Evolutionary conservation across 1,140 invertebrate species (phyloP).

Genomic region (Eriosoma lanigerum): DNA sequence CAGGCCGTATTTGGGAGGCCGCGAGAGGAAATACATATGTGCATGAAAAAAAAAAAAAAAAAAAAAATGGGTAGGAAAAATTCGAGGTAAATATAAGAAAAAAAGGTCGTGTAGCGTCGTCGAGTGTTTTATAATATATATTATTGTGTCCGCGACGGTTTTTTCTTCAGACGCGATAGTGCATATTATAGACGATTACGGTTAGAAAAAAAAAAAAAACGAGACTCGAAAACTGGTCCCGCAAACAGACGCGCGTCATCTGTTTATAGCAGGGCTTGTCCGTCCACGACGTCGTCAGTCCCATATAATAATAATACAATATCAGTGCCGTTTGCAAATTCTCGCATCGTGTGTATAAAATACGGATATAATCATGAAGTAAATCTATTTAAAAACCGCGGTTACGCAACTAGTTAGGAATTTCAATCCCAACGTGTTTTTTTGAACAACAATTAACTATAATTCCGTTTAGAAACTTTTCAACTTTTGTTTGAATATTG

Average conservation of each 20-base stretch:
- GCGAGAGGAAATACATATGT: neutral
- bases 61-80: conserved; percentile 19
- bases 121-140: no score
- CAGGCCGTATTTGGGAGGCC: conserved; percentile 48
- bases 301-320: conserved; percentile 3
- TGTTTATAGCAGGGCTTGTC: conserved; percentile 38
- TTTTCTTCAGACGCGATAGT: conserved; percentile 21
- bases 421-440: no score
- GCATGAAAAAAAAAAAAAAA: no score
- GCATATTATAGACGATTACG: conserved; percentile 29
- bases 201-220: no score
- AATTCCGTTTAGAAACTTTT: no score
- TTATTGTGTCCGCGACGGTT: neutral
- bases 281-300: neutral
- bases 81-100: conserved; percentile 9
- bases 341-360: neutral
- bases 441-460: no score
- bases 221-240: conserved; percentile 46
- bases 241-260: conserved; percentile 33
- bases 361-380: no score
- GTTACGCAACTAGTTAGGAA: no score
- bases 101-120: no score
- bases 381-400: no score
- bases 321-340: neutral
- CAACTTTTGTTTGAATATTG: no score